Conservation (phyloP, 2,113 vertebrate species). For the Bubalus kerabau region DNA sequence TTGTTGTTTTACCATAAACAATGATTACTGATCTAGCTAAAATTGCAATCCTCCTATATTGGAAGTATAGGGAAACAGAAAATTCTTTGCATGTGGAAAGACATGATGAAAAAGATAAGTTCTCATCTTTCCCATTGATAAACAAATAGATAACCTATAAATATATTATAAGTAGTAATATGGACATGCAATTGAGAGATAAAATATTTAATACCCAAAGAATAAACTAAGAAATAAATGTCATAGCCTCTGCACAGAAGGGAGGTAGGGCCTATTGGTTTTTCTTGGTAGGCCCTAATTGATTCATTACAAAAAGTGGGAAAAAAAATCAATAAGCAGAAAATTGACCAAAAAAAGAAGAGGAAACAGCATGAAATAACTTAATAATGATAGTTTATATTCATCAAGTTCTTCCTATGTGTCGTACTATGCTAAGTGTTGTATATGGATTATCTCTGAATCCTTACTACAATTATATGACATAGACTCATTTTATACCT, state of each 20-base stretch:
- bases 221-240: not conserved
- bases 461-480: not conserved
- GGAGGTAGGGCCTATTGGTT: not conserved
- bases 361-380: not conserved
- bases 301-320: not conserved
- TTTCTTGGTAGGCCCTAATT: not conserved
- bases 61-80: not conserved
- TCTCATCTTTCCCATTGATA: not conserved
- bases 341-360: not conserved
- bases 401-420: not conserved
- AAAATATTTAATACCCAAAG: not conserved
- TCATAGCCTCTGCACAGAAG: not conserved
- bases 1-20: not conserved
- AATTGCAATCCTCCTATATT: not conserved
- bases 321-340: not conserved
- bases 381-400: not conserved
- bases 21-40: not conserved
- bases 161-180: not conserved
- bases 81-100: not conserved
- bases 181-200: not conserved
- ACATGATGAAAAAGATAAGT: not conserved
- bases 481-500: not conserved
- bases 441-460: not conserved
- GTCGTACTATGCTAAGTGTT: not conserved
- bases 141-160: not conserved